Conservation (phyloP, 2,888 invertebrate species). For the Dorcus hopei region DNA sequence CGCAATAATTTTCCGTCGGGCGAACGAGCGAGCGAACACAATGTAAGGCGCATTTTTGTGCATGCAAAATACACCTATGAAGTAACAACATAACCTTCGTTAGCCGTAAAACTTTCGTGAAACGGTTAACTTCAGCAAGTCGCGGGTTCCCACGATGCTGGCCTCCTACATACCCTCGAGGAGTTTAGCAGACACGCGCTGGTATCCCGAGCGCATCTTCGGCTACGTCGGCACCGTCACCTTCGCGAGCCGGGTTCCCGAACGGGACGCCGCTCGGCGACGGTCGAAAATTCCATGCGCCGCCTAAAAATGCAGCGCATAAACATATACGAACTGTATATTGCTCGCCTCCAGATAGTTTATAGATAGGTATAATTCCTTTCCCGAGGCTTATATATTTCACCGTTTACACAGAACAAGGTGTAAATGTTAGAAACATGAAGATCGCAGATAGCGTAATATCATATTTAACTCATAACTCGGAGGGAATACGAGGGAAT, state of each 20-base stretch:
- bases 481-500: background rate
- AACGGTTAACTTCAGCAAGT: constrained; percentile 28
- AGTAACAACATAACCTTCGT: constrained; percentile 14
- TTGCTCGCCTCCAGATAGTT: constrained; percentile 23
- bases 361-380: constrained; percentile 32
- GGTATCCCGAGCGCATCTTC: constrained; percentile 14
- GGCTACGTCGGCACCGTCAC: constrained; percentile 20
- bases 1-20: background rate
- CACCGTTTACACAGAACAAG: constrained; percentile 30
- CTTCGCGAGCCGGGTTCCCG: background rate
- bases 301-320: constrained; percentile 8
- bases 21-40: constrained; percentile 2
- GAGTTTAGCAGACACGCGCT: constrained; percentile 48
- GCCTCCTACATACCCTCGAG: constrained; percentile 46
- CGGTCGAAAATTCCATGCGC: background rate
- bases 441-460: constrained; percentile 29
- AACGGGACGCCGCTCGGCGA: background rate
- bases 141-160: constrained; percentile 34
- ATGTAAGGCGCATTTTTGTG: constrained; percentile 1
- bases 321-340: constrained; percentile 12
- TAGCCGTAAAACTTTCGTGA: constrained; percentile 17
- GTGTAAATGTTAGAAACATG: constrained; percentile 34
- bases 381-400: constrained; percentile 25
- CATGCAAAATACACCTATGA: constrained; percentile 1
- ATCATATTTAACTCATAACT: constrained; percentile 24